These are phyloP conservation scores for Strongylocentrotus purpuratus DNA, from an alignment of 35 echinoderm and acorn worm genomes.

Conservation along the genomic window DNA sequence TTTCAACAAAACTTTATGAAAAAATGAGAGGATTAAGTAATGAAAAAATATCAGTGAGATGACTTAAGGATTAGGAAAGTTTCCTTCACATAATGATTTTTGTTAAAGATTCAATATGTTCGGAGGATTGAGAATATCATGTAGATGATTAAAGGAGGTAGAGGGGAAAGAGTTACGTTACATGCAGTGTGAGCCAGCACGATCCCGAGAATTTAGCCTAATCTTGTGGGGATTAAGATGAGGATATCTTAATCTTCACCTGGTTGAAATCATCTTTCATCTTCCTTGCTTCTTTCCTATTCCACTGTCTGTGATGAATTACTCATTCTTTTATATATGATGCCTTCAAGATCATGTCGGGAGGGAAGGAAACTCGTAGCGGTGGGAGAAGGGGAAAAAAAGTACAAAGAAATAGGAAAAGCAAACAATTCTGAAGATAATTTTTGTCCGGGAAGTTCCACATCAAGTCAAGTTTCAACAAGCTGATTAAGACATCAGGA, in stretches of 20 bases:
- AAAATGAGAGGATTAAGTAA: background rate
- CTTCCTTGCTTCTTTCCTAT: background rate
- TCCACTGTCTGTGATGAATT: background rate
- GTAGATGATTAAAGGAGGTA: background rate
- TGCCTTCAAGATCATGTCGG: background rate
- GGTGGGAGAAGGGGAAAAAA: background rate
- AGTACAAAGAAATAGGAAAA: slow-evolving; percentile 16
- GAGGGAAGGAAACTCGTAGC: background rate
- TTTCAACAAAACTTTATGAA: background rate
- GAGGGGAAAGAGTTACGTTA: background rate
- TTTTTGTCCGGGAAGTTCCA: slow-evolving; percentile 40
- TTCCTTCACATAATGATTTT: background rate
- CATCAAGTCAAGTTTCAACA: slow-evolving; percentile 41
- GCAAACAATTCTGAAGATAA: slow-evolving; percentile 18
- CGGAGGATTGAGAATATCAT: background rate
- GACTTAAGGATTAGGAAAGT: background rate
- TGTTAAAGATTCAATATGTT: background rate
- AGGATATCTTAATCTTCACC: slow-evolving; percentile 11
- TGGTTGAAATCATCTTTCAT: background rate
- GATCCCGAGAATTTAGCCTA: background rate
- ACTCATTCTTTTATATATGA: background rate
- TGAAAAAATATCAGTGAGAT: background rate
- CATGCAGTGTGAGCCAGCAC: background rate
- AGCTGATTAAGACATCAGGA: slow-evolving; percentile 31
- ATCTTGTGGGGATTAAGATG: background rate